Conservation (phyloP, 2,113 vertebrate genomes). For the Caloenas nicobarica region DNA sequence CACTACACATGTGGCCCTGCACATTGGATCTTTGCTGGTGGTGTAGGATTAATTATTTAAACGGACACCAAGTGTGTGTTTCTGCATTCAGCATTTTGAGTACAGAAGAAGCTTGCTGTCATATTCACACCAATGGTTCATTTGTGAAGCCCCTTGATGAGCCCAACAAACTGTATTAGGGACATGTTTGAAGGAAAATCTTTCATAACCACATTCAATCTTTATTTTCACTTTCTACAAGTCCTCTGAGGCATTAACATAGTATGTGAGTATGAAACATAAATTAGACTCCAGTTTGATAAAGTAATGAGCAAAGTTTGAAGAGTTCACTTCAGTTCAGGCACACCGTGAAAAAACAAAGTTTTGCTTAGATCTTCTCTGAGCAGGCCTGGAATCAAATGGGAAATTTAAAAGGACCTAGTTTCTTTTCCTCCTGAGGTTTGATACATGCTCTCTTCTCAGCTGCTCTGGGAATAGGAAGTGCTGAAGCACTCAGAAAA, state of each 20-base stretch:
- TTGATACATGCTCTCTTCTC: neutral
- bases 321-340: neutral
- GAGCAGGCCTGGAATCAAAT: neutral
- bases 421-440: neutral
- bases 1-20: neutral
- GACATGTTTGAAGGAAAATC: neutral
- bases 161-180: neutral
- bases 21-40: neutral
- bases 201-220: neutral
- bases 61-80: neutral
- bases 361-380: neutral
- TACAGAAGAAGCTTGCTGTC: neutral
- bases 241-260: neutral
- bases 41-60: neutral
- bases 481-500: neutral
- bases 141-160: neutral
- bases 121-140: rapidly evolving
- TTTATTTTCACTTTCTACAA: neutral
- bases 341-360: neutral
- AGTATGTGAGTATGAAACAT: neutral
- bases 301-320: constrained; percentile 8
- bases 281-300: neutral
- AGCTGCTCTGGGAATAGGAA: neutral
- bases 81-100: neutral
- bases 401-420: neutral